Evolutionary conservation across 1,140 invertebrate genomes (phyloP), one percentile per base, ranked within the genome.

Genomic region (Periplaneta americana): DNA sequence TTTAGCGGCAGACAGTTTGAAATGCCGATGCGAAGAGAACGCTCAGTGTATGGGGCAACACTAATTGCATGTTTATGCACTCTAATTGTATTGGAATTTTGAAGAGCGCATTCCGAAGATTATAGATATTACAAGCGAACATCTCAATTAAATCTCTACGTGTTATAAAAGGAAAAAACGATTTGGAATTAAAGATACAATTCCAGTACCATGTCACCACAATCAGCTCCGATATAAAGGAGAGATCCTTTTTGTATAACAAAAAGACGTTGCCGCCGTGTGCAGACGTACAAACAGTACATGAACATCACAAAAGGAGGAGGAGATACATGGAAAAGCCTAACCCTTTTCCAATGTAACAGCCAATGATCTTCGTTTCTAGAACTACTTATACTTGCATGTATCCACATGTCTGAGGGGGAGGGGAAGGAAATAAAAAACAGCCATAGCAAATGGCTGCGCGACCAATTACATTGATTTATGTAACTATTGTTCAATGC

Each of bases 401-500:
- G 48, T 66, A 66, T 28, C 48, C 48, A 66, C 48, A 66, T 66
- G 48, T 66, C 48, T 66, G 22, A n/a, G n/a, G n/a, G n/a, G 48
- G 6, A 66, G 48, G 48, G 37, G n/a, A n/a, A 66, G 22, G 28
- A n/a, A 66, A 66, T 66, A 66, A 66, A 78, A 78, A 8, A 39
- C 1, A 36, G 33, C 28, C 39, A 78, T 33, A 39, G 77, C 77
- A 34, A 32, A 80, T 48, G 57, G 78, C 78, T 34, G 76, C 48
- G 28, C 78, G n/a, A 74, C 82, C 84, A 85, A 84, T 85, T 85
- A 84, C 84, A 82, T 83, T 83, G 83, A 85, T 85, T 85, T 85
- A 85, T 84, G 79, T 81, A 77, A 34, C 84, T 80, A 85, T 85
- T 85, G 84, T 85, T 80, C 77, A 35, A 74, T 33, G 81, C 28